These are phyloP conservation scores for Ceyx margarethae DNA, from an alignment of 2,113 vertebrate genomes.

Conservation along the genomic window DNA sequence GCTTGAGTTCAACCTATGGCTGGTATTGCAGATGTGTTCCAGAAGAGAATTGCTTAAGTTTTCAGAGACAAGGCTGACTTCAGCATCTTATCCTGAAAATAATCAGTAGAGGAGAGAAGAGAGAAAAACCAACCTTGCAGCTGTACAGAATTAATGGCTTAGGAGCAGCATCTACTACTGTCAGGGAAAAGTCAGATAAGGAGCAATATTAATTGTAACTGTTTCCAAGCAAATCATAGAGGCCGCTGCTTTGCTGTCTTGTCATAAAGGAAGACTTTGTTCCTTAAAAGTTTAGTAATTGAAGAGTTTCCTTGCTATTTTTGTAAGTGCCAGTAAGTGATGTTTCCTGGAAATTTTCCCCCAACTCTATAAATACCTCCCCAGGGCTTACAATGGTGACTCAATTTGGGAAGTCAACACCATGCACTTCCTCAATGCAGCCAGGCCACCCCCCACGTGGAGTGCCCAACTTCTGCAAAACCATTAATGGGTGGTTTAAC, in stretches of 20 bases:
- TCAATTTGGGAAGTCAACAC: constrained; percentile 79
- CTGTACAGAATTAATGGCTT: not conserved
- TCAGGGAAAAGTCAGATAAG: constrained; percentile 10
- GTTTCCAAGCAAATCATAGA: constrained; percentile 1
- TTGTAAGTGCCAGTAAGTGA: constrained; percentile 71
- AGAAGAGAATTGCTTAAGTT: not conserved
- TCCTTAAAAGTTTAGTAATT: constrained; percentile 67
- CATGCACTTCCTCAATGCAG: constrained; percentile 71
- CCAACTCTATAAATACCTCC: constrained; percentile 72
- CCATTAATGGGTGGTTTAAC: constrained; percentile 35
- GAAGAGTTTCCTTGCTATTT: constrained; percentile 74
- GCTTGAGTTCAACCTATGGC: not conserved
- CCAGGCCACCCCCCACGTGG: constrained; percentile 35
- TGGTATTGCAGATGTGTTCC: not conserved
- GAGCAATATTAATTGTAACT: constrained; percentile 22
- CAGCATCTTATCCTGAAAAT: not conserved
- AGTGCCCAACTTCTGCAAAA: constrained; percentile 76
- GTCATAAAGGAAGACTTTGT: constrained; percentile 37
- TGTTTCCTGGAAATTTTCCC: constrained; percentile 83
- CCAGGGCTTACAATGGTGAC: constrained; percentile 64
- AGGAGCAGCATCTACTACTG: not conserved
- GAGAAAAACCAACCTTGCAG: not conserved
- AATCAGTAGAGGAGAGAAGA: not conserved
- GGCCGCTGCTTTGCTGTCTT: constrained; percentile 32
- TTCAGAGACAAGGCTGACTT: not conserved